These are phyloP conservation scores for Pteropus rufus DNA, from an alignment of 2,797 vertebrate species.

Conservation along the genomic window DNA sequence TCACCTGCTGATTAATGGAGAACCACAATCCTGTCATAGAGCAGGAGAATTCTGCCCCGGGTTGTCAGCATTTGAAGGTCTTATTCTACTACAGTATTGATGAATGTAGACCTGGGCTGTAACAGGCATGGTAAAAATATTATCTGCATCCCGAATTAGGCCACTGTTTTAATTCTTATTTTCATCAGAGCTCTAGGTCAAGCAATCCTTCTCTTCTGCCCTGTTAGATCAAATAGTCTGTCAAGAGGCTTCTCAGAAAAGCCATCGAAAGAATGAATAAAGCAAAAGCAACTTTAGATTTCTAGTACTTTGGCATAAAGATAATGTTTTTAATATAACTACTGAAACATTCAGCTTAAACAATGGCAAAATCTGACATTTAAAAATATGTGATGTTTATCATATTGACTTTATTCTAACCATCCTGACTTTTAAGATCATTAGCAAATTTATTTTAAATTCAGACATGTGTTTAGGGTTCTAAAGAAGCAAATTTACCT, in stretches of 20 bases:
- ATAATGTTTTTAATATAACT: constrained; percentile 38
- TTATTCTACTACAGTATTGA: constrained; percentile 79
- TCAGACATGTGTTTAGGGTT: not conserved
- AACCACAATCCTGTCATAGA: constrained; percentile 69
- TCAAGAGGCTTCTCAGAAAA: constrained; percentile 29
- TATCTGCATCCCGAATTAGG: constrained; percentile 77
- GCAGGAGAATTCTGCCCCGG: constrained; percentile 74
- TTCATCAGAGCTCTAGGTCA: constrained; percentile 67
- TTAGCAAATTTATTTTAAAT: constrained; percentile 53
- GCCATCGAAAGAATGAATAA: constrained; percentile 7
- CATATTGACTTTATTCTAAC: constrained; percentile 42
- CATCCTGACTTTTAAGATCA: constrained; percentile 33
- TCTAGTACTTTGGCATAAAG: constrained; percentile 7
- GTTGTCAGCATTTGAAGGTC: constrained; percentile 82
- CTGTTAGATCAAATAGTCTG: constrained; percentile 46
- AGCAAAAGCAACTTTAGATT: constrained; percentile 37
- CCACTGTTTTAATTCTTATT: constrained; percentile 71
- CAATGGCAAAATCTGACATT: constrained; percentile 7
- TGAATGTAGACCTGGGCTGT: constrained; percentile 69
- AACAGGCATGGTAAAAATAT: constrained; percentile 75
- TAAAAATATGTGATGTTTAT: constrained; percentile 26
- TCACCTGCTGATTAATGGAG: constrained; percentile 80
- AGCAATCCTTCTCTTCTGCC: constrained; percentile 68
- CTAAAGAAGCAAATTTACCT: constrained; percentile 28
- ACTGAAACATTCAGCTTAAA: constrained; percentile 29